Base-by-base conservation (phyloP, 1,140 invertebrate species). In the Tetramorium simillimum region DNA sequence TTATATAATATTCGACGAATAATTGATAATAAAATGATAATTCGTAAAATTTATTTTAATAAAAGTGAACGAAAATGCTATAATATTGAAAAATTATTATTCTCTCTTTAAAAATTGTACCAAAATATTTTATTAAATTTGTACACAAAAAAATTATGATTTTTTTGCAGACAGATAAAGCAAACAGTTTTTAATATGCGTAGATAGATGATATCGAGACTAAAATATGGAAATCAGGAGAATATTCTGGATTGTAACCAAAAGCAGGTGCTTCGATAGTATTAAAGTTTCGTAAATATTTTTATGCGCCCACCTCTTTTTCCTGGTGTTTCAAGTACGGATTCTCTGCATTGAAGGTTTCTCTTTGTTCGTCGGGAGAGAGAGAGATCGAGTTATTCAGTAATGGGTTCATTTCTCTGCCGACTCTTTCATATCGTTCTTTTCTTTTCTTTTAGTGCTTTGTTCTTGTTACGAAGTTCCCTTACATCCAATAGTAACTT, bases 361-460 rank as follows among this genome's bases (percentile, higher is more conserved):
- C 49, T 72, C 82, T 78, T 78, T 69, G 81, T 87, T 84, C 18
- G 21, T 24, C 49, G 46, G 16, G 28, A 63, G 28, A 37, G 33
- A 67, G 33, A 67, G 33, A 77, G 46, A 88, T 85, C 82, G 82
- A 85, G 56, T 85, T 76, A 78, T 85, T 76, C 72, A 63, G 63
- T 85, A 87, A 87, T 87, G 58, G 72, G 28, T 87, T 58, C 43
- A 70, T 73, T 75, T 84, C 78, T 67, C 56, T 49, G n/a, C 21
- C 33, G 24, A 73, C 33, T 43, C 53, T 62, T 86, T 70, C 33
- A 46, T 85, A 18, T 24, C 18, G 40, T 73, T 63, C 7, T 9
- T 56, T 37, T 21, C 40, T 63, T 18, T 18, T 28, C 56, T 18
- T 40, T 12, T 60, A 33, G 43, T 65, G 3, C 28, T 28, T 77